phyloP scores from a whole-genome alignment of 2,113 vertebrate genomes.

The Lontra canadensis region DNA sequence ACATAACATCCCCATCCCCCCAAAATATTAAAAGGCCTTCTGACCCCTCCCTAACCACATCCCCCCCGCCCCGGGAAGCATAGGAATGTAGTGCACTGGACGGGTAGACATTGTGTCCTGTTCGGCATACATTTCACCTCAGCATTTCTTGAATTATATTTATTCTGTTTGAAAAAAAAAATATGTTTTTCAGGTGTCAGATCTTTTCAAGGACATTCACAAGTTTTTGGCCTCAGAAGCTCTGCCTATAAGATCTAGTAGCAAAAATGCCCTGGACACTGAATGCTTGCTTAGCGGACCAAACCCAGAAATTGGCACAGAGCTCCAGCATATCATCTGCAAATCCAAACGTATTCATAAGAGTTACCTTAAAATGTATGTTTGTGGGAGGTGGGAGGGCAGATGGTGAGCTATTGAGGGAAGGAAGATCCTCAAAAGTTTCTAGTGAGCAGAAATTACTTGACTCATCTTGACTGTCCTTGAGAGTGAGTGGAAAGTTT shows the following conservation, averaged over 20 bases:
- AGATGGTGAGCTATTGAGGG: not conserved
- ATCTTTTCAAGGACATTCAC: not conserved
- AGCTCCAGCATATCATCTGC: not conserved
- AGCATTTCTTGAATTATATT: not conserved
- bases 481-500: not conserved
- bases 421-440: not conserved
- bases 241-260: not conserved
- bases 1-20: too few relatives aligned
- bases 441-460: not conserved
- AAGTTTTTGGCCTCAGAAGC: not conserved
- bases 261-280: not conserved
- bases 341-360: not conserved
- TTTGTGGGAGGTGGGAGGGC: not conserved
- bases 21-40: not conserved
- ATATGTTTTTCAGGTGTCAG: not conserved
- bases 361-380: not conserved
- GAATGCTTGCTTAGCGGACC: not conserved
- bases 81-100: not conserved
- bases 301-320: not conserved
- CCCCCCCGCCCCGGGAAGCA: rapidly evolving
- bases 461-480: not conserved
- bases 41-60: too few relatives aligned
- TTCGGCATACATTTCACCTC: not conserved
- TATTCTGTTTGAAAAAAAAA: not conserved
- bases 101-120: not conserved